These are phyloP conservation scores for Lanius collurio DNA, from an alignment of 2,113 vertebrate species.

Conservation along the genomic window DNA sequence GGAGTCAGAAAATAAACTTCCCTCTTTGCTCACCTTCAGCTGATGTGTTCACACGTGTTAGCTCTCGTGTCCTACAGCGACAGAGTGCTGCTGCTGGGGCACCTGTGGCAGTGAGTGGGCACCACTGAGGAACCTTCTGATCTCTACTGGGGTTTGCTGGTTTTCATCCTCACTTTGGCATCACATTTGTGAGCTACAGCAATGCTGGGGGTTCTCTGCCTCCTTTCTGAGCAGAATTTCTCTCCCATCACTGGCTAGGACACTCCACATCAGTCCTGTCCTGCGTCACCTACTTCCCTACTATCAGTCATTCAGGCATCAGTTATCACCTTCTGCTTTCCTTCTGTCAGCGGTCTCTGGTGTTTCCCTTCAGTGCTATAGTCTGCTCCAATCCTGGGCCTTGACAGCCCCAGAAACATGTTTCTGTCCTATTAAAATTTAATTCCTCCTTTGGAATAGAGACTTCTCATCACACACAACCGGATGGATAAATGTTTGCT, in stretches of 20 bases:
- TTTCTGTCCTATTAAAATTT: slow-evolving; percentile 52
- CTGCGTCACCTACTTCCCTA: neutral
- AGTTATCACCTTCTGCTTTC: neutral
- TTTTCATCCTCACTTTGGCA: neutral
- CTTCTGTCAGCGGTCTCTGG: neutral
- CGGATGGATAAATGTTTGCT: slow-evolving; percentile 50
- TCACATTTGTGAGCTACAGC: neutral
- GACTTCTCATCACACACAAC: slow-evolving; percentile 29
- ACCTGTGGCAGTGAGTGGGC: neutral
- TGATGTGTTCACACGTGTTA: no score
- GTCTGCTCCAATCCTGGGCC: neutral
- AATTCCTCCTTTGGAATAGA: slow-evolving; percentile 45
- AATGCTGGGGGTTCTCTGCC: neutral
- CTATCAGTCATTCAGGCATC: neutral
- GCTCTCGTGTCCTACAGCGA: no score
- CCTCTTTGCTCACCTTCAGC: no score
- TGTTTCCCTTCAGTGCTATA: neutral
- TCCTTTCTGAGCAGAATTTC: neutral
- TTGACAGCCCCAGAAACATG: neutral
- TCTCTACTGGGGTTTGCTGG: neutral
- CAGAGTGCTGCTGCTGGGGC: neutral
- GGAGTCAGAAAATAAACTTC: no score
- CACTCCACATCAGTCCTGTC: neutral
- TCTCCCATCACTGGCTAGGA: neutral
- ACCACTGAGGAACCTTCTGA: neutral